These are phyloP conservation scores for Drosophila subpulchrella DNA, from an alignment of 1,140 invertebrate genomes.

Conservation along the genomic window DNA sequence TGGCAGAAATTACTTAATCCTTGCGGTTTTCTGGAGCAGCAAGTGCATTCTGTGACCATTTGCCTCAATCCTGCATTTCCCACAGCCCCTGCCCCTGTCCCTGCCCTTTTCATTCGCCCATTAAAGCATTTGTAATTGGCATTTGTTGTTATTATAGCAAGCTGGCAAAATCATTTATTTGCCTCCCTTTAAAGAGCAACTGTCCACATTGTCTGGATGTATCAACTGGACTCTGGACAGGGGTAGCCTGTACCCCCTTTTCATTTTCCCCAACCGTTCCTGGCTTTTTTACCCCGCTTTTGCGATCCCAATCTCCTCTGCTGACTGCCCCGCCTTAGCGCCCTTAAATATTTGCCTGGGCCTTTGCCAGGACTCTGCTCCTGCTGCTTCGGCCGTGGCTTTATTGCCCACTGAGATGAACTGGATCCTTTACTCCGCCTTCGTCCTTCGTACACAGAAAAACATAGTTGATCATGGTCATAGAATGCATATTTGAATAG, in stretches of 20 bases:
- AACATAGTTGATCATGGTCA: not conserved
- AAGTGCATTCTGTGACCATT: slow-evolving; percentile 49
- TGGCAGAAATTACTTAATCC: slow-evolving; percentile 83
- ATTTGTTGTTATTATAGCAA: slow-evolving; percentile 74
- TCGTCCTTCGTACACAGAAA: slow-evolving; percentile 2
- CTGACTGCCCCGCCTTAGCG: slow-evolving; percentile 42
- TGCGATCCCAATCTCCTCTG: slow-evolving; percentile 12
- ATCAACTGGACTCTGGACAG: slow-evolving; percentile 12
- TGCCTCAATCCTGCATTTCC: slow-evolving; percentile 3
- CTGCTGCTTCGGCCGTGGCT: slow-evolving; percentile 43
- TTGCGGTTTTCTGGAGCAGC: slow-evolving; percentile 75
- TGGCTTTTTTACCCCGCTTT: not conserved
- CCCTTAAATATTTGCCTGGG: slow-evolving; percentile 76
- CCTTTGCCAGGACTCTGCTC: slow-evolving; percentile 33
- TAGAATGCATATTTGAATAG: not conserved
- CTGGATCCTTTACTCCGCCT: slow-evolving; percentile 38
- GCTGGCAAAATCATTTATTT: slow-evolving; percentile 65
- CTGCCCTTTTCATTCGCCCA: slow-evolving; percentile 20
- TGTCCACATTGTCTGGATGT: slow-evolving; percentile 48
- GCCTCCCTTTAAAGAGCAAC: slow-evolving; percentile 43
- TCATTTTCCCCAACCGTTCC: not conserved
- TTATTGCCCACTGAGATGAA: slow-evolving; percentile 68
- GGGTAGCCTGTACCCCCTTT: not conserved
- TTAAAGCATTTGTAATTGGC: slow-evolving; percentile 80
- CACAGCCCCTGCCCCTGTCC: not conserved